Evolutionary conservation across 2,113 vertebrate species (phyloP).

Genomic region (Smithornis capensis): DNA sequence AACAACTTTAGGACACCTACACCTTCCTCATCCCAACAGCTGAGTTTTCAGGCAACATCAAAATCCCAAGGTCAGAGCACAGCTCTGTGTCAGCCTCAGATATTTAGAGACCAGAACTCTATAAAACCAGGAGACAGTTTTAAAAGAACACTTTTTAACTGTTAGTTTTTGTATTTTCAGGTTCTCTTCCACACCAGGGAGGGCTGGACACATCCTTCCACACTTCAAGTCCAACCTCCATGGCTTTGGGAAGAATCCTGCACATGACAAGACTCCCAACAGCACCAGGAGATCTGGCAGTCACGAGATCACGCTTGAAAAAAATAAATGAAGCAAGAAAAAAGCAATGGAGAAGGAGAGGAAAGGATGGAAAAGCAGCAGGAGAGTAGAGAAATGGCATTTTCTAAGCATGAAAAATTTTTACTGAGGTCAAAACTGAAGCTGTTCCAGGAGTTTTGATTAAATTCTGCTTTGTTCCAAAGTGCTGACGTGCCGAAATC

Average conservation of each 20-base stretch:
- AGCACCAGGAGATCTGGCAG: not conserved
- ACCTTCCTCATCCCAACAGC: not conserved
- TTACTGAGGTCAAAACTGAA: not conserved
- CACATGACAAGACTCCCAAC: not conserved
- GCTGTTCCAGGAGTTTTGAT: constrained; percentile 24
- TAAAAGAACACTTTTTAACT: not conserved
- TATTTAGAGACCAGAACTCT: not conserved
- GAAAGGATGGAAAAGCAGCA: not conserved
- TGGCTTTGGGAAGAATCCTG: not conserved
- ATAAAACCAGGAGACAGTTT: not conserved
- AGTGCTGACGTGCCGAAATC: constrained; percentile 14
- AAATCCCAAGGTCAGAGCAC: not conserved
- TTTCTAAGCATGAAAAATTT: not conserved
- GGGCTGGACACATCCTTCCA: not conserved
- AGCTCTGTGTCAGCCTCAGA: not conserved
- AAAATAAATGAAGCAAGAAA: not conserved
- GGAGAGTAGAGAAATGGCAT: not conserved
- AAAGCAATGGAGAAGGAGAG: not conserved
- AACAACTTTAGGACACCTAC: not conserved
- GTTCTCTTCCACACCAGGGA: rapidly evolving
- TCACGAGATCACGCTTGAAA: not conserved
- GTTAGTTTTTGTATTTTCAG: not conserved
- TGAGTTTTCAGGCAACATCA: not conserved
- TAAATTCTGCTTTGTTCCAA: constrained; percentile 8
- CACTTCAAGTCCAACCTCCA: not conserved